Base-by-base conservation (phyloP, 2,113 vertebrate genomes). In the Cavia aperea region DNA sequence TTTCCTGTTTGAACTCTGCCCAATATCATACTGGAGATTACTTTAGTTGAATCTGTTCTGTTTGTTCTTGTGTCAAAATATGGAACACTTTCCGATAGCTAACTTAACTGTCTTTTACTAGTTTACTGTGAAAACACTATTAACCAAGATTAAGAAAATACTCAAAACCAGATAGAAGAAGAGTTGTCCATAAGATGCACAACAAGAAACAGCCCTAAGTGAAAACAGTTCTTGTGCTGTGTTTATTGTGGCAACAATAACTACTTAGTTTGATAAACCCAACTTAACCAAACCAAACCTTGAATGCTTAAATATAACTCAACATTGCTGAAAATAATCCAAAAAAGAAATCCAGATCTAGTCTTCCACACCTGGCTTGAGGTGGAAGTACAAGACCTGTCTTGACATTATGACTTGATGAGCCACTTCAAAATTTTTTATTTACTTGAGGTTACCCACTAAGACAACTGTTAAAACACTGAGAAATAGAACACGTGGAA, bases 81-180 rank as follows among this genome's bases (percentile, higher is more conserved):
- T 24, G 43, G 56, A 92, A 86, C 5, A 18, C 36, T 86, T 91
- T 95, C 78, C 91, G 58, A 79, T 51, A 24, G 73, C 70, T 78
- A 21, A 86, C 70, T 90, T 86, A 49, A 90, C 36, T 51, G 16
- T 86, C n/a, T 86, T 88, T 95, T 43, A 39, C 91, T 92, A 73
- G 29, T 56, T 77, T 86, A 49, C 63, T 6, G 21, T 65, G 81
- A 51, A 92, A 81, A 92, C 9, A 7, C 33, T 89, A 29, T 56
- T 79, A 93, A 86, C 49, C 72, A 92, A 93, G 63, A 63, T 65
- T 33, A 90, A 89, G 73, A 94, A 89, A 87, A 58, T 5, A 10
- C 31, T 11, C 4, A 2, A 58, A 46, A 88, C 36, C 51, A 86
- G 43, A 29, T 18, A 13, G 36, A 91, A 84, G 81, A 84, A 92